Base-by-base conservation (phyloP, 2,888 invertebrate species). In the Eucera pruinosa region DNA sequence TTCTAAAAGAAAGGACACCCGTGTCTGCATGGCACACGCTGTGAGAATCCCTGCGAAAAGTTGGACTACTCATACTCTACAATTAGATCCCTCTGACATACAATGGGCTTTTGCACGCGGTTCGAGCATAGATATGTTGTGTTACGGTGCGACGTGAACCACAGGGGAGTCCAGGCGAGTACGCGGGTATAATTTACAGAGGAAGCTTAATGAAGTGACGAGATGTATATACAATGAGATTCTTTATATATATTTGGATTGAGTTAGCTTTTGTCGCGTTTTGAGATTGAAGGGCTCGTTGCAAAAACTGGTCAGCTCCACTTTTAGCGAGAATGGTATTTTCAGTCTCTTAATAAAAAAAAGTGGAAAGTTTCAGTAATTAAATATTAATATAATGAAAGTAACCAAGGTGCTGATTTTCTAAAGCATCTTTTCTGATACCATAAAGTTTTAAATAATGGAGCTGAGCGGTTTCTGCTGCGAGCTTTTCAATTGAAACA, bases 11-110 rank as follows among this genome's bases (percentile, higher is more conserved):
- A 36, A 5, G 11, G 13, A 5, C 11, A 3, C 5, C 13, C 18
- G 20, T 33, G 50, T 45, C 43, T 23, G 15, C 36, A 30, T 15
- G 43, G 13, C 27, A 36, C 25, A 20, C 48, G 39, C 11, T 20
- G 20, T 13, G 61, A 15, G 36, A 57, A 57, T 48, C 18, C 50
- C 33, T 33, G 41, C 2, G 7, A n/a, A 54, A 61, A 67, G 33
- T 23, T 25, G 48, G 11, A 6, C n/a, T 5, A 9, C 7, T 9
- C 47, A 27, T 36, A 6, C 9, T 18, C 11, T 0, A 45, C 61
- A 48, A 52, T 50, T 62, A 47, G 11, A 55, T 70, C 55, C 43
- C 43, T 15, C 30, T n/a, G 30, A 7, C 61, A 15, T 23, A 67
- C 50, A 67, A 41, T 61, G 13, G 52, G n/a, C 57, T 58, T 18